phyloP scores from a whole-genome alignment of 2,113 vertebrate species.

The Tragelaphus imberbis region DNA sequence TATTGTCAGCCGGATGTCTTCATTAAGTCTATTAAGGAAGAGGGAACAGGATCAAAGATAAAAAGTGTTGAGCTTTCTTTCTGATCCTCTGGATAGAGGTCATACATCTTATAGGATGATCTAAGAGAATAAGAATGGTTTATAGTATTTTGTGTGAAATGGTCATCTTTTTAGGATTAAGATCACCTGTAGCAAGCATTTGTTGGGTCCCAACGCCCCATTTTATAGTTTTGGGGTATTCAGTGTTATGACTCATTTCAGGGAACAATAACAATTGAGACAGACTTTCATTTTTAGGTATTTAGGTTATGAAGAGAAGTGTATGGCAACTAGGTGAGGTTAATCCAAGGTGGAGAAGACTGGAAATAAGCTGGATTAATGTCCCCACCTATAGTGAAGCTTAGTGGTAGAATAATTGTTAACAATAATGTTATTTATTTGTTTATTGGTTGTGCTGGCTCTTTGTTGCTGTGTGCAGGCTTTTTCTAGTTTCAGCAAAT shows the following conservation, averaged over 20 bases:
- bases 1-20: conserved; percentile 50
- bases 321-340: neutral
- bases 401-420: neutral
- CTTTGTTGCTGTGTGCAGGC: neutral
- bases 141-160: neutral
- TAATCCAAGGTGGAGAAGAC: neutral
- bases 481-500: neutral
- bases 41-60: neutral
- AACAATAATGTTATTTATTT: neutral
- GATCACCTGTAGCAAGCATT: neutral
- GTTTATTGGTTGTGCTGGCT: neutral
- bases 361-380: neutral
- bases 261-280: neutral
- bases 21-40: conserved; percentile 45
- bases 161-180: neutral
- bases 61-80: neutral
- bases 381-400: neutral
- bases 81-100: neutral
- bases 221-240: neutral
- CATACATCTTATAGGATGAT: neutral
- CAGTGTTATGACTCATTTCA: neutral
- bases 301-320: neutral
- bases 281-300: neutral
- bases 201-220: neutral
- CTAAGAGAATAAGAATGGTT: neutral